A percentile compares a stretch with the other conserved stretches of the same genome.
Evolutionary conservation across 2,797 vertebrate species (phyloP).

Genomic region (Corythornis leucogaster): DNA sequence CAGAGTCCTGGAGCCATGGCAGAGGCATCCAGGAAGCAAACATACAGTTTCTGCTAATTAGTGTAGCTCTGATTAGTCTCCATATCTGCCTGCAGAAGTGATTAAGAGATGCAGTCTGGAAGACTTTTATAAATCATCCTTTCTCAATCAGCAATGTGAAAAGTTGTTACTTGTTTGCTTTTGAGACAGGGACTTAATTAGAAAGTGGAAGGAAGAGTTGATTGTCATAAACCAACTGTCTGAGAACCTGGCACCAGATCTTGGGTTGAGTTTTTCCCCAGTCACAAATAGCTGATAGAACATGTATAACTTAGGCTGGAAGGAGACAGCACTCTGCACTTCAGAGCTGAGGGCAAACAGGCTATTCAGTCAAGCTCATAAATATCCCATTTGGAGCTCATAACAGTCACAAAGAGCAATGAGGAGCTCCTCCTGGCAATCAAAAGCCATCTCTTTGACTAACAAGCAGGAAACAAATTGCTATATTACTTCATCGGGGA

Average conservation of each 20-base stretch:
- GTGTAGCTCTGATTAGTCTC: not conserved
- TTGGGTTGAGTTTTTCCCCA: not conserved
- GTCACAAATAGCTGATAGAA: not conserved
- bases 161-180: not conserved
- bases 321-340: not conserved
- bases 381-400: not conserved
- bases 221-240: not conserved
- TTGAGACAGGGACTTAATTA: not conserved
- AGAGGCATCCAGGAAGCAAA: not conserved
- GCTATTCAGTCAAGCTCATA: not conserved
- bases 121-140: not conserved
- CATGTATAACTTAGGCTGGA: not conserved
- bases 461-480: not conserved
- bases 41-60: not conserved
- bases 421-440: not conserved
- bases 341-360: not conserved
- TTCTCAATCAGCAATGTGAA: not conserved
- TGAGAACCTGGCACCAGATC: not conserved
- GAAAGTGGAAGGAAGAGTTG: not conserved
- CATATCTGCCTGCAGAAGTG: not conserved
- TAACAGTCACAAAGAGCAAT: not conserved
- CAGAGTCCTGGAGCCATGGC: not conserved
- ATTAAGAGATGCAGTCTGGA: not conserved
- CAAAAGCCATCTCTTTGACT: not conserved
- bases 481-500: not conserved